Percentiles rank a stretch among this genome's conserved stretches.
Evolutionary conservation across 2,113 vertebrate genomes (phyloP).

Genomic region (Oreocharis arfaki): DNA sequence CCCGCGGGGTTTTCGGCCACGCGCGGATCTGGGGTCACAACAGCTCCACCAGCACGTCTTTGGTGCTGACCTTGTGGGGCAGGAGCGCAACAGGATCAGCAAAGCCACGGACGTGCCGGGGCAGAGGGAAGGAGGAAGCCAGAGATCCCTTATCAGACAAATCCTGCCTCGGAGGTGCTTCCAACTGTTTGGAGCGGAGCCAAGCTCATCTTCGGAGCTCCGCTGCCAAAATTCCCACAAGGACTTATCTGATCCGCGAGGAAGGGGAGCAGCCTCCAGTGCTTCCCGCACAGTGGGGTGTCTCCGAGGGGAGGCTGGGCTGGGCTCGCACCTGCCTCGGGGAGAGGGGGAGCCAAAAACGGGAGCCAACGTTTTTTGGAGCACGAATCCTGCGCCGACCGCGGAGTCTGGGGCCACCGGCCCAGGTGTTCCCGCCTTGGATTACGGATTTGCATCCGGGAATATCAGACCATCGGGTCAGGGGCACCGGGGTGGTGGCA

Average conservation of each 20-base stretch:
- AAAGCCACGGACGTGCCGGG: not conserved
- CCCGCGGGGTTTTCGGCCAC: fast-evolving
- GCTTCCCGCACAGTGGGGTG: not conserved
- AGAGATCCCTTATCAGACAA: slow-evolving; percentile 14
- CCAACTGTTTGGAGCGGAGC: not conserved
- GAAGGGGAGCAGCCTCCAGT: not conserved
- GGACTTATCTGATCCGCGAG: not conserved
- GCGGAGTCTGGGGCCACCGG: fast-evolving
- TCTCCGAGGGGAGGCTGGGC: not conserved
- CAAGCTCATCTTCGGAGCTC: not conserved
- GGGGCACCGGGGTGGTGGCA: not conserved
- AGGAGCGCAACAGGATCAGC: not conserved
- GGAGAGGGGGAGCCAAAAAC: not conserved
- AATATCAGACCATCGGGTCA: not conserved
- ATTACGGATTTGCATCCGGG: not conserved
- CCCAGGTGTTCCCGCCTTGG: not conserved
- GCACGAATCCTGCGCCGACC: not conserved
- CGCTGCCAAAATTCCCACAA: not conserved
- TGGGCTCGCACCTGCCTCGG: not conserved
- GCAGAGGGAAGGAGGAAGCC: not conserved
- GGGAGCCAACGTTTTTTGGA: not conserved
- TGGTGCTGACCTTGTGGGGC: not conserved
- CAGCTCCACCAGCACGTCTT: fast-evolving
- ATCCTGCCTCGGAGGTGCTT: not conserved
- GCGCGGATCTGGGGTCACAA: not conserved